Percentiles rank a stretch among this genome's conserved stretches.
These are phyloP conservation scores for Mallotus villosus DNA, from an alignment of 2,797 vertebrate species.

Conservation along the genomic window DNA sequence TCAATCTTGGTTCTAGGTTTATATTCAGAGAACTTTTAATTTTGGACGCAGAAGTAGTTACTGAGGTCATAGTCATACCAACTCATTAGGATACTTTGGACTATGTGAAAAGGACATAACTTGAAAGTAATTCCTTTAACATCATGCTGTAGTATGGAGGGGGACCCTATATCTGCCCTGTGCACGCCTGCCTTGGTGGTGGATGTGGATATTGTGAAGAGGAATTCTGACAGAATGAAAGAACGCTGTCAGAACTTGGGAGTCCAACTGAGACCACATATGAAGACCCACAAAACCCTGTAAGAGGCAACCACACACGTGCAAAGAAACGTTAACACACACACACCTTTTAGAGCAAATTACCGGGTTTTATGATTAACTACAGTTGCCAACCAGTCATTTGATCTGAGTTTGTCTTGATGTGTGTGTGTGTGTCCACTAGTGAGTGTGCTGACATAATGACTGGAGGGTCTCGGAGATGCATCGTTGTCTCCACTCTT, in stretches of 20 bases:
- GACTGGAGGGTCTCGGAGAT: conserved; percentile 71
- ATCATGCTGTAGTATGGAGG: conserved; percentile 52
- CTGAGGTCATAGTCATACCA: not conserved
- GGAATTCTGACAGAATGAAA: conserved; percentile 74
- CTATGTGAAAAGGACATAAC: not conserved
- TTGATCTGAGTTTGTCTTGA: not conserved
- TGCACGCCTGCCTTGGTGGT: conserved; percentile 78
- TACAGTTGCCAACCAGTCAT: too few species aligned
- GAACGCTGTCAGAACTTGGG: conserved; percentile 72
- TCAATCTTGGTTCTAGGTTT: not conserved
- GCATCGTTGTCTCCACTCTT: conserved; percentile 81
- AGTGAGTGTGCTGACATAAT: conserved; percentile 82
- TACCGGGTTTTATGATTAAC: too few species aligned
- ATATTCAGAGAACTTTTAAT: not conserved
- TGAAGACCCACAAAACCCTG: conserved; percentile 88
- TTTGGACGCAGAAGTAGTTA: not conserved
- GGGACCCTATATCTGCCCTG: conserved; percentile 54
- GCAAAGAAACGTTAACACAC: not conserved
- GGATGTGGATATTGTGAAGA: conserved; percentile 70
- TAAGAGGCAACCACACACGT: conserved; percentile 43
- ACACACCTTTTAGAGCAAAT: not conserved
- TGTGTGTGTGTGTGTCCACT: conserved; percentile 22
- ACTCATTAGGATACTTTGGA: not conserved
- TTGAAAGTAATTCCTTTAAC: not conserved
- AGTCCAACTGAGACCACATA: conserved; percentile 80